Evolutionary conservation across 1,140 invertebrate species (phyloP), one percentile per base, ranked within the genome.

Genomic region (Drosophila repletoides): DNA sequence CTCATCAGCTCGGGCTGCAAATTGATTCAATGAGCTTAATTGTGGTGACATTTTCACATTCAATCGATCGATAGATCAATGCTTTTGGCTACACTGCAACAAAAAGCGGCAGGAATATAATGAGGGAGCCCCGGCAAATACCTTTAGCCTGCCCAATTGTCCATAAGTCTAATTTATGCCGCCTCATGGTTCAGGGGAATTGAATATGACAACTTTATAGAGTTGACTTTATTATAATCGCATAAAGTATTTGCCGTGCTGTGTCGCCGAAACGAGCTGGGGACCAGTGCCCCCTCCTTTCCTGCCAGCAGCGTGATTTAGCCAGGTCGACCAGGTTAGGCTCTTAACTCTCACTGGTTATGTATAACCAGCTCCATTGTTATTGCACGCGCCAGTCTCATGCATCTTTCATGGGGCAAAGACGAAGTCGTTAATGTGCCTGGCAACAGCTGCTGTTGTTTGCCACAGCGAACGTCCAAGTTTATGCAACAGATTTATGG

Each of bases 401-500:
- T 84, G 79, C 80, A 84, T 86, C 66, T 72, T 83, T 84, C 79
- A 84, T 84, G 69, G 64, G 45, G n/a, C 31, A 7, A 19, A 2
- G 15, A 26, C 17, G 28, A 22, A 29, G 64, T 52, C 46, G 77
- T 83, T 83, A 83, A 83, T 83, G 79, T 65, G 68, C 53, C 59
- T 46, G 51, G 14, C 51, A 43, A 24, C 41, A 52, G 72, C 56
- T 31, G 46, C 58, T 33, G 10, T 17, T 26, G 10, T 7, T 6
- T 61, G 22, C 22, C 31, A 26, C 28, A 6, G 41, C 24, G 7
- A 21, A 56, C 43, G 10, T 7, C 36, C 64, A 76, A 86, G 71
- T 80, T 84, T 84, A 80, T 84, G 80, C 80, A 86, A 72, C 67
- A 86, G 80, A 84, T 84, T 84, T 84, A 79, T 84, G 76, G 65